Conservation (phyloP, 2,113 vertebrate genomes). For the Alaudala cheleensis region DNA sequence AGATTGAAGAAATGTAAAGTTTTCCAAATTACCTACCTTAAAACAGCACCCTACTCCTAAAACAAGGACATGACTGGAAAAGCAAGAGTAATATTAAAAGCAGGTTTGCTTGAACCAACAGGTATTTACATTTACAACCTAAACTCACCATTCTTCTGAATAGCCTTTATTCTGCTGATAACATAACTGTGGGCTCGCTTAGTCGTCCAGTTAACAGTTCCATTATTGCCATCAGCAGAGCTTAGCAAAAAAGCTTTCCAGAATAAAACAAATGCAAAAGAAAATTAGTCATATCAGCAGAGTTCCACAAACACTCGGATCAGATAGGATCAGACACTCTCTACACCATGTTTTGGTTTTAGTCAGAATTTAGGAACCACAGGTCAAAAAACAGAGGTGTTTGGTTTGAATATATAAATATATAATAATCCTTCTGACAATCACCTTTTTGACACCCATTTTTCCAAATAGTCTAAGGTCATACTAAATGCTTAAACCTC, state of each 20-base stretch:
- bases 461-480: background rate
- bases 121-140: slow-evolving; percentile 59
- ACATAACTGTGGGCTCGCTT: slow-evolving; percentile 82
- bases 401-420: background rate
- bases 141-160: slow-evolving; percentile 92
- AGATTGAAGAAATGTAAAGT: slow-evolving; percentile 8
- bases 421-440: background rate
- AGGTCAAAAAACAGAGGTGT: background rate
- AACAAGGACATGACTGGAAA: slow-evolving; percentile 40
- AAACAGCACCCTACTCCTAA: slow-evolving; percentile 41
- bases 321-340: slow-evolving; percentile 17
- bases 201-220: slow-evolving; percentile 83
- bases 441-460: background rate
- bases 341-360: background rate
- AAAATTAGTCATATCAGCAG: slow-evolving; percentile 70
- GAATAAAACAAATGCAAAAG: slow-evolving; percentile 79
- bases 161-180: slow-evolving; percentile 86
- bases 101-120: slow-evolving; percentile 43
- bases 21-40: slow-evolving; percentile 45
- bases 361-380: background rate
- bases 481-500: background rate
- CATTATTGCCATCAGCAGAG: slow-evolving; percentile 81
- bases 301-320: slow-evolving; percentile 33
- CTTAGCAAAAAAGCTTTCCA: slow-evolving; percentile 87
- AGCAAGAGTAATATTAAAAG: slow-evolving; percentile 45